Conservation (phyloP, 2,797 vertebrate genomes). For the Synaphobranchus kaupii region DNA sequence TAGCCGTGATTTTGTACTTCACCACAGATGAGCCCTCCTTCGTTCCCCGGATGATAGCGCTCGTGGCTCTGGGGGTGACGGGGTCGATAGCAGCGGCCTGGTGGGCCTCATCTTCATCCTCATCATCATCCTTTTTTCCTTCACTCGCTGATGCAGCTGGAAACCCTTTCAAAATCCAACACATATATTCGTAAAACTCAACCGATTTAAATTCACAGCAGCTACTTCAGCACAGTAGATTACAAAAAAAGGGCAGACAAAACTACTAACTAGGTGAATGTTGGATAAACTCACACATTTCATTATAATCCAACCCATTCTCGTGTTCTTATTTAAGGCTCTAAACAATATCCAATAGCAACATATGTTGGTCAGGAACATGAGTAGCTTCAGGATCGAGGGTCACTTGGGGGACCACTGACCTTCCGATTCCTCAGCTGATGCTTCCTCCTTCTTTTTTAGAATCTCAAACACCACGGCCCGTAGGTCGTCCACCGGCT, state of each 20-base stretch:
- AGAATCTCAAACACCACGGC: conserved; percentile 79
- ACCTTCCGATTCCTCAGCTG: conserved; percentile 50
- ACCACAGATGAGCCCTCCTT: conserved; percentile 66
- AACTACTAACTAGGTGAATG: too few relatives aligned
- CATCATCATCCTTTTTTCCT: neutral
- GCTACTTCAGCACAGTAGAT: neutral
- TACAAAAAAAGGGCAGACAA: too few relatives aligned
- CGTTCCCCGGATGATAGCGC: conserved; percentile 61
- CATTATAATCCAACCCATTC: too few relatives aligned
- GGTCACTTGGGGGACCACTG: neutral
- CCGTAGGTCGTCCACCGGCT: conserved; percentile 85
- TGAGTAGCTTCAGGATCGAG: too few relatives aligned
- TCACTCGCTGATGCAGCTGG: conserved; percentile 24
- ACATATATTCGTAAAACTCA: neutral
- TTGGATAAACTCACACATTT: too few relatives aligned
- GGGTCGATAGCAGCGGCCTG: neutral
- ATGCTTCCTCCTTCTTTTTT: conserved; percentile 69
- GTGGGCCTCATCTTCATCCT: neutral
- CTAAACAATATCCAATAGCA: too few relatives aligned
- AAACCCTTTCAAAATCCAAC: neutral
- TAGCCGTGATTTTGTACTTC: conserved; percentile 77
- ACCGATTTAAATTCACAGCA: neutral
- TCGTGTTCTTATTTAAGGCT: too few relatives aligned
- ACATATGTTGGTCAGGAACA: neutral
- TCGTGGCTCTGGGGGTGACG: conserved; percentile 62